Conservation (phyloP, 2,113 vertebrate species). For the Bufo bufo region DNA sequence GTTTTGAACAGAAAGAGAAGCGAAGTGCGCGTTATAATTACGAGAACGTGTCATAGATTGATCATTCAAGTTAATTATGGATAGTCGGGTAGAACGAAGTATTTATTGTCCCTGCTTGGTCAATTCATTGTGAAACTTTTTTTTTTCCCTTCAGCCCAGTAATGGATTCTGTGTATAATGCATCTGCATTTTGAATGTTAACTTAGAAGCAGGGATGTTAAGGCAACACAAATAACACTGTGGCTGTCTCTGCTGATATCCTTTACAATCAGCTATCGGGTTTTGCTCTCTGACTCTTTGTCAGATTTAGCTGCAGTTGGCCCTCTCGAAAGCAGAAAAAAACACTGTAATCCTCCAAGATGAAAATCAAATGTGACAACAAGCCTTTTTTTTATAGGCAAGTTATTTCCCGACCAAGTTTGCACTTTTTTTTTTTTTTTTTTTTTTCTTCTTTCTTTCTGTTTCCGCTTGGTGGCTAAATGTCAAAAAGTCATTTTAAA, state of each 20-base stretch:
- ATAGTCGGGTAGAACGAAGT: conserved; percentile 52
- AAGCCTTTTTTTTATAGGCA: conserved; percentile 1
- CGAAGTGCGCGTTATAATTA: conserved; percentile 51
- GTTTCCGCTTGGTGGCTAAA: conserved; percentile 32
- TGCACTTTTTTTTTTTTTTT: not conserved
- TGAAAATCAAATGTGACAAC: conserved; percentile 43
- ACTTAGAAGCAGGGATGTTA: conserved; percentile 12
- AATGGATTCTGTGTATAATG: conserved; percentile 29
- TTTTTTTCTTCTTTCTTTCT: not conserved
- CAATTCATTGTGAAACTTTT: conserved; percentile 37
- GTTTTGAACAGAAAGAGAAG: conserved; percentile 54
- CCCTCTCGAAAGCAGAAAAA: conserved; percentile 33
- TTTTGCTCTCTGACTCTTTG: conserved; percentile 45
- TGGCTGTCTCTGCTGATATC: conserved; percentile 44
- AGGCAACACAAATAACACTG: conserved; percentile 29
- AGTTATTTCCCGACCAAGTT: conserved; percentile 29
- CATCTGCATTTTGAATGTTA: conserved; percentile 51
- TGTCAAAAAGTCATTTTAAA: conserved; percentile 45
- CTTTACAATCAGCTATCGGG: conserved; percentile 46
- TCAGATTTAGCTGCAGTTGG: conserved; percentile 40
- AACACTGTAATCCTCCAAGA: conserved; percentile 42
- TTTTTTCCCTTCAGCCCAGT: not conserved
- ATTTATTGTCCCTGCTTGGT: conserved; percentile 53
- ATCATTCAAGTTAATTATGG: conserved; percentile 53
- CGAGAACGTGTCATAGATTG: conserved; percentile 55